These are phyloP conservation scores for Scolopax rusticola DNA, from an alignment of 2,797 vertebrate species.

Conservation along the genomic window DNA sequence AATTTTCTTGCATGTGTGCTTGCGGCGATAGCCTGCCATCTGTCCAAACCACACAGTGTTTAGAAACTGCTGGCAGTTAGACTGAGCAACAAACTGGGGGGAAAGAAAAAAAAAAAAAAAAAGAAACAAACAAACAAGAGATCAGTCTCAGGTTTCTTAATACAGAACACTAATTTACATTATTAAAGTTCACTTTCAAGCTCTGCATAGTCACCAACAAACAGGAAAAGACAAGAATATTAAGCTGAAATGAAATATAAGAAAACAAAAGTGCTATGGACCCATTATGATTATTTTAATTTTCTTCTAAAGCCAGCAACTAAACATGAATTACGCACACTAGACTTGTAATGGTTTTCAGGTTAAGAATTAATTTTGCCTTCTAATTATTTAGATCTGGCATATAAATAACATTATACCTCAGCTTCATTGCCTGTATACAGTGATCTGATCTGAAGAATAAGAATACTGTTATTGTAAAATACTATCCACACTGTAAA, in stretches of 20 bases:
- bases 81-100: conserved; percentile 95
- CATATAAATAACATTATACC: background rate
- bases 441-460: background rate
- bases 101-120: background rate
- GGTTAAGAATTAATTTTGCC: background rate
- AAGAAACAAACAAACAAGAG: background rate
- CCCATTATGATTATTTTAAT: background rate
- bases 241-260: background rate
- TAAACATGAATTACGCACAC: background rate
- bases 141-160: conserved; percentile 11
- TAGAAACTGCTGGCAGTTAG: conserved; percentile 99
- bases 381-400: background rate
- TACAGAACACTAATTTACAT: background rate
- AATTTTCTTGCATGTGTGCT: conserved; percentile 97
- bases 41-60: conserved; percentile 99
- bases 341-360: background rate
- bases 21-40: conserved; percentile 95
- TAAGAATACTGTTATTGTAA: background rate
- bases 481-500: background rate
- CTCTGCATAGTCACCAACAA: background rate
- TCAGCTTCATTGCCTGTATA: background rate
- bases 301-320: background rate
- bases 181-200: conserved; percentile 1
- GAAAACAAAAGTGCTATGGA: background rate
- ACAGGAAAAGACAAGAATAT: background rate